Conservation (phyloP, 2,888 invertebrate species). For the Nomada goodeniana region DNA sequence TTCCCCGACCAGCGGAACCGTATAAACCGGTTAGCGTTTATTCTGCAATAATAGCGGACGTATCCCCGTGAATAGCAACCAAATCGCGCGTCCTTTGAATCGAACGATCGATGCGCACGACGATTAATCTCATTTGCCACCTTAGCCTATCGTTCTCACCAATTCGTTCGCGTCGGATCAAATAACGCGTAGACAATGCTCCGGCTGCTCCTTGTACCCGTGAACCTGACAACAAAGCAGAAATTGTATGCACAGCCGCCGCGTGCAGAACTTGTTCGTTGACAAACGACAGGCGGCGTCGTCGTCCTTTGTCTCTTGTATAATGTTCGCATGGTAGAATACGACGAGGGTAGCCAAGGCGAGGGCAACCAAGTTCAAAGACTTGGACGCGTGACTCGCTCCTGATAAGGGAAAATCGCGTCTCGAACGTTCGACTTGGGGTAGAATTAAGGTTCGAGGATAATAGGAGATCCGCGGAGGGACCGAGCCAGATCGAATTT, state of each 20-base stretch:
- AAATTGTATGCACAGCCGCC: slow-evolving; percentile 21
- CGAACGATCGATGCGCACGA: background rate
- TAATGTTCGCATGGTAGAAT: slow-evolving; percentile 18
- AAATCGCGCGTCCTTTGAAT: background rate
- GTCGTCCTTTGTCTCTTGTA: slow-evolving; percentile 44
- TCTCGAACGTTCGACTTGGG: background rate
- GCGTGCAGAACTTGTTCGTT: slow-evolving; percentile 38
- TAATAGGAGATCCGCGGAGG: background rate
- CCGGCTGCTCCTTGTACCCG: slow-evolving; percentile 4
- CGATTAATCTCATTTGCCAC: slow-evolving; percentile 9
- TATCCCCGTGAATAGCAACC: background rate
- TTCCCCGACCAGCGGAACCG: slow-evolving; percentile 1
- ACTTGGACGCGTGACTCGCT: slow-evolving; percentile 18
- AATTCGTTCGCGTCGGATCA: slow-evolving; percentile 53
- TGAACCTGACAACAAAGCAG: slow-evolving; percentile 45
- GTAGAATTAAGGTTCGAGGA: slow-evolving; percentile 27
- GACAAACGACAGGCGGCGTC: slow-evolving; percentile 33
- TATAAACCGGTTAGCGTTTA: slow-evolving; percentile 36
- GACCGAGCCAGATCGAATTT: slow-evolving; percentile 11
- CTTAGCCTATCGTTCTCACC: slow-evolving; percentile 9
- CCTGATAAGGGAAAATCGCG: slow-evolving; percentile 37
- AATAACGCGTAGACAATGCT: slow-evolving; percentile 56
- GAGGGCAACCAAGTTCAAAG: background rate
- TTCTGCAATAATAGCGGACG: background rate
- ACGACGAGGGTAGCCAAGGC: background rate